Evolutionary conservation across 2,113 vertebrate genomes (phyloP).

Genomic region (Catharus bicknelli): DNA sequence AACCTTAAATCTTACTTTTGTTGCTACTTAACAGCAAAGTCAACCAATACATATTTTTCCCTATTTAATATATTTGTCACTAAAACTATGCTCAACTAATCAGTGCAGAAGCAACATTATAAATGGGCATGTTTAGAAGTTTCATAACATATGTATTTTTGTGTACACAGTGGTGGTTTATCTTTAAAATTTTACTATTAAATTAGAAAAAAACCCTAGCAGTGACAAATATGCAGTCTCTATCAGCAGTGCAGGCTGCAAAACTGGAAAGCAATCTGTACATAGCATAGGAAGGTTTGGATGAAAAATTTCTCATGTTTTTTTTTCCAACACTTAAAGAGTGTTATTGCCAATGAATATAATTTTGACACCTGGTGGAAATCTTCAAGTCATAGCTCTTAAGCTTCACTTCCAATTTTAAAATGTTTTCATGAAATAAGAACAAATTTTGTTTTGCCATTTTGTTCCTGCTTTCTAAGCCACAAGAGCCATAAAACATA

Average conservation of each 20-base stretch:
- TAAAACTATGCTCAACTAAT: background rate
- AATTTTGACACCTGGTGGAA: background rate
- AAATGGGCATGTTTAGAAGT: conserved; percentile 12
- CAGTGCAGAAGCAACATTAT: conserved; percentile 15
- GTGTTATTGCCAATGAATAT: background rate
- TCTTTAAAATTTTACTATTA: background rate
- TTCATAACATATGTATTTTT: background rate
- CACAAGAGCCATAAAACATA: background rate
- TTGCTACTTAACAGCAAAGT: conserved; percentile 39
- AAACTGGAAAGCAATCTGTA: background rate
- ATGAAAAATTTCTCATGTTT: background rate
- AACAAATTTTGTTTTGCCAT: background rate
- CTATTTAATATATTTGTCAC: background rate
- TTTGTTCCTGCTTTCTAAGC: background rate
- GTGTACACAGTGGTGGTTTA: background rate
- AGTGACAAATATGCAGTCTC: conserved; percentile 8
- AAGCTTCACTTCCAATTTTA: background rate
- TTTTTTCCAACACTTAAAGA: background rate
- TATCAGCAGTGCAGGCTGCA: background rate
- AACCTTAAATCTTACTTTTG: conserved; percentile 10
- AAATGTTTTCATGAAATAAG: background rate
- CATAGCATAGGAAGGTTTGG: background rate
- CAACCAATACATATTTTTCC: background rate
- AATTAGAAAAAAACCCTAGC: background rate
- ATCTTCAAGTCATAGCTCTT: background rate